phyloP scores from a whole-genome alignment of 2,113 vertebrate species.

The Falcunculus frontatus region DNA sequence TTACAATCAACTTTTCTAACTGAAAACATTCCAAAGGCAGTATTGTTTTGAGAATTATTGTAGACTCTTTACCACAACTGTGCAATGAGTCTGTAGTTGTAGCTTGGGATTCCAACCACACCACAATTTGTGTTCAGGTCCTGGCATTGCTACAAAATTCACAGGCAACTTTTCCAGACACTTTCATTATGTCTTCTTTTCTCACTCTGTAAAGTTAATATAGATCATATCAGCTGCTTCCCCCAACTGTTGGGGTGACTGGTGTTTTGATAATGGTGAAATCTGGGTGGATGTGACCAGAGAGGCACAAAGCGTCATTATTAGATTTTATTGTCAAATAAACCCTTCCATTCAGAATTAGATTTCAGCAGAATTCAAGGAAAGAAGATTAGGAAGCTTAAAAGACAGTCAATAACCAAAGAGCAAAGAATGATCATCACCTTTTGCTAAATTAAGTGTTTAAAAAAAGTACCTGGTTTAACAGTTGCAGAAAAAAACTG shows the following conservation, averaged over 20 bases:
- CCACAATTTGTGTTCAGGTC: neutral
- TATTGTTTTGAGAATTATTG: neutral
- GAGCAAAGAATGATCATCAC: neutral
- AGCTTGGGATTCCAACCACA: neutral
- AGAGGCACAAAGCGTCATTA: neutral
- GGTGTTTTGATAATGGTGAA: neutral
- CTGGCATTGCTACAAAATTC: neutral
- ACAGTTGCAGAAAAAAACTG: neutral
- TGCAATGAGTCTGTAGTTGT: too few relatives aligned
- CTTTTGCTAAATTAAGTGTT: neutral
- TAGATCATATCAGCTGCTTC: neutral
- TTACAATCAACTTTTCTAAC: neutral
- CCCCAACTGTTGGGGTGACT: neutral
- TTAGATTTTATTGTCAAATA: neutral
- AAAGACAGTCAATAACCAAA: neutral
- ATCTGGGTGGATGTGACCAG: neutral
- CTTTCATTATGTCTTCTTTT: neutral
- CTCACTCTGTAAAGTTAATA: neutral
- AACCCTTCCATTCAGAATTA: neutral
- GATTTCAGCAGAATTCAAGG: neutral
- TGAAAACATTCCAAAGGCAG: neutral
- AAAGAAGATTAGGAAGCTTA: neutral
- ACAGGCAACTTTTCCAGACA: neutral
- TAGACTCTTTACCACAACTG: neutral
- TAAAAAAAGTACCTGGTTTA: neutral